Percentiles rank a stretch among this genome's conserved stretches.
Conservation (phyloP, 2,888 invertebrate species). For the Rhorus exstirpatorius region DNA sequence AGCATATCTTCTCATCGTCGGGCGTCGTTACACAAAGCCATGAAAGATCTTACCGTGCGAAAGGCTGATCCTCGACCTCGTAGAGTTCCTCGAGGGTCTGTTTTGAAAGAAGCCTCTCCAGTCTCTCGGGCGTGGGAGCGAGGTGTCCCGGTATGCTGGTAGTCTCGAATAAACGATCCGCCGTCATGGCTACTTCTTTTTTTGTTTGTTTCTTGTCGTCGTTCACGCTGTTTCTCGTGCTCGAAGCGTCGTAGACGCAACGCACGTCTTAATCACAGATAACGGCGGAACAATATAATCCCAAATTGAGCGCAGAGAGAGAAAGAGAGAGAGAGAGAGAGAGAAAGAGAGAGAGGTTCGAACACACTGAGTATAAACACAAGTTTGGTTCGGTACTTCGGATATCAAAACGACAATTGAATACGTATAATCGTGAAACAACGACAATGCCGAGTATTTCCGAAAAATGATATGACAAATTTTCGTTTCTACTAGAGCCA, state of each 20-base stretch:
- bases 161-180: constrained; percentile 84
- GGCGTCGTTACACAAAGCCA: constrained; percentile 28
- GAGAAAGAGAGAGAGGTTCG: neutral
- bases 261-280: constrained; percentile 56
- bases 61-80: constrained; percentile 86
- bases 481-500: neutral
- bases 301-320: constrained; percentile 59
- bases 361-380: constrained; percentile 20
- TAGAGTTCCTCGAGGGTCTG: constrained; percentile 85
- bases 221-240: neutral
- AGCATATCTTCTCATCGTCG: neutral
- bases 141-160: constrained; percentile 85
- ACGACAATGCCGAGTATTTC: neutral
- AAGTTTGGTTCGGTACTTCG: constrained; percentile 25
- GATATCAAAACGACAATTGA: neutral
- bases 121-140: constrained; percentile 85
- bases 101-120: constrained; percentile 85
- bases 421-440: neutral
- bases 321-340: constrained; percentile 16
- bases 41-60: constrained; percentile 82
- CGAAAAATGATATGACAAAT: constrained; percentile 18
- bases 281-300: constrained; percentile 68
- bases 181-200: constrained; percentile 80
- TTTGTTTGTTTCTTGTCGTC: constrained; percentile 3
- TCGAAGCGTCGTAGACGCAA: constrained; percentile 41